Evolutionary conservation across 2,888 invertebrate genomes (phyloP).

Genomic region (Limnephilus lunatus): DNA sequence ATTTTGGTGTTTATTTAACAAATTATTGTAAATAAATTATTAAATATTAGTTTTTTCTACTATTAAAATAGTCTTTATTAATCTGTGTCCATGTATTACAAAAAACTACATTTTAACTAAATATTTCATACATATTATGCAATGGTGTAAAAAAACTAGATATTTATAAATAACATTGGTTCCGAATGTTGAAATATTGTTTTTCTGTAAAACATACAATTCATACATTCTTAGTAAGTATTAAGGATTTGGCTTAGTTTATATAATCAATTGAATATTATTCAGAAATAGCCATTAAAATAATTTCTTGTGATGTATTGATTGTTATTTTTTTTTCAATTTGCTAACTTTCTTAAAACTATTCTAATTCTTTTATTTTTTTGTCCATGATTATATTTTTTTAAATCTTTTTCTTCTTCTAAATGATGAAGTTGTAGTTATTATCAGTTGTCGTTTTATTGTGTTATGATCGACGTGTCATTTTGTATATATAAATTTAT

Average conservation of each 20-base stretch:
- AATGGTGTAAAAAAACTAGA: constrained; percentile 27
- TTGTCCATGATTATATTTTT: neutral
- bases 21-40: constrained; percentile 47
- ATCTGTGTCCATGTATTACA: constrained; percentile 39
- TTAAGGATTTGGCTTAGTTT: neutral
- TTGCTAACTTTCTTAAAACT: neutral
- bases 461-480: constrained; percentile 19
- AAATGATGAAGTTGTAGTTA: neutral
- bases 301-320: neutral
- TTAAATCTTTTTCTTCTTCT: neutral
- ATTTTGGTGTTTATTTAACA: constrained; percentile 33
- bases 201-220: neutral
- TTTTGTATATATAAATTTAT: constrained; percentile 45
- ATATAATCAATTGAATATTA: neutral
- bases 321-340: neutral
- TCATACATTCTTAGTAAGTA: neutral
- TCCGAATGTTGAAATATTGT: neutral
- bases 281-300: neutral
- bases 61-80: constrained; percentile 43
- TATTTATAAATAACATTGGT: neutral
- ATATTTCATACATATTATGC: constrained; percentile 23
- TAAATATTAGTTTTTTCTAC: constrained; percentile 49
- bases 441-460: constrained; percentile 6
- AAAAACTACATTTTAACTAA: constrained; percentile 17
- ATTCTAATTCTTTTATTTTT: neutral